Conservation (phyloP, 2,113 vertebrate species). For the Brienomyrus brachyistius region DNA sequence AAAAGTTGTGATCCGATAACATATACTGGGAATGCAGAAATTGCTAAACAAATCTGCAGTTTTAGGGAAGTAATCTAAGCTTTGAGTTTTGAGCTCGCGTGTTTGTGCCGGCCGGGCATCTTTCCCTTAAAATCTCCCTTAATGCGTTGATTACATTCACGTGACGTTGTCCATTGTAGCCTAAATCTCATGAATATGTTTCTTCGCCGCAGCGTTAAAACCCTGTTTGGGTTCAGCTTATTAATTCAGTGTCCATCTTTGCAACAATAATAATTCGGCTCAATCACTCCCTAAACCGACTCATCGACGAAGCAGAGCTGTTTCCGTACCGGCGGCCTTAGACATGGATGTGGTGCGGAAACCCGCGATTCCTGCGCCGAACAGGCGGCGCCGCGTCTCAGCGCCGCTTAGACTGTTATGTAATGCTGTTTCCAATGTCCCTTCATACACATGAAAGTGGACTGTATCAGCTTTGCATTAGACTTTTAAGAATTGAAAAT, state of each 20-base stretch:
- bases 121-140: neutral
- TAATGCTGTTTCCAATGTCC: neutral
- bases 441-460: neutral
- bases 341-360: neutral
- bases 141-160: neutral
- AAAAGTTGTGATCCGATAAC: neutral
- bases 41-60: neutral
- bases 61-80: neutral
- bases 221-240: neutral
- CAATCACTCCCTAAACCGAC: neutral
- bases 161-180: neutral
- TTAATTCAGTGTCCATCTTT: neutral
- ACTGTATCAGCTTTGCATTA: neutral
- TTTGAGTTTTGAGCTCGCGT: neutral
- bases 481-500: neutral
- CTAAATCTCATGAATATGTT: neutral
- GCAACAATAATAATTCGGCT: neutral
- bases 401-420: neutral
- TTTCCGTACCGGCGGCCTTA: neutral
- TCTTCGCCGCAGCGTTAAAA: neutral
- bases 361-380: neutral
- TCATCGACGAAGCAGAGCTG: neutral
- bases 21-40: neutral
- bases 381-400: neutral
- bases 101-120: neutral